Conservation (phyloP, 37 sponge, comb jelly and placozoan species). For the Halisarca cf. caerulea region DNA sequence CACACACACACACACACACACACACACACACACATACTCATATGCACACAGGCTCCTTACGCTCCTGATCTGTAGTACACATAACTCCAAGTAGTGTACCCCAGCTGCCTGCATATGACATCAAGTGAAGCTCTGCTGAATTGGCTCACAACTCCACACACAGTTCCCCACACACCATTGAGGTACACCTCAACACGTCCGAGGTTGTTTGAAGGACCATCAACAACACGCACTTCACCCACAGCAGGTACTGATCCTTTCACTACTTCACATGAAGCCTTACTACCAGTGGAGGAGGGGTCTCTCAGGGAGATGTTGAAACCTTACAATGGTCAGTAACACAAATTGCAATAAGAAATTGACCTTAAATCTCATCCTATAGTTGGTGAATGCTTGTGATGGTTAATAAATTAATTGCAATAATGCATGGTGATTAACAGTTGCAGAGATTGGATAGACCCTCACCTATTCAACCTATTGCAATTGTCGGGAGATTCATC, state of each 20-base stretch:
- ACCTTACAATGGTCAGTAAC: neutral
- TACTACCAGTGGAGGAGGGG: neutral
- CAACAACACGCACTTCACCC: neutral
- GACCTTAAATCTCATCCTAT: no score
- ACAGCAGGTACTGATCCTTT: neutral
- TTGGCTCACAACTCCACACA: neutral
- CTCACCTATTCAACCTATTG: no score
- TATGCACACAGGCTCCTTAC: neutral
- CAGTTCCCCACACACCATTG: conserved; percentile 3
- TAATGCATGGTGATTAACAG: no score
- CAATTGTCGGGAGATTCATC: no score
- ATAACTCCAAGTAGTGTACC: neutral
- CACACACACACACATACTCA: neutral
- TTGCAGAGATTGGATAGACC: no score
- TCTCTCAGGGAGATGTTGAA: neutral
- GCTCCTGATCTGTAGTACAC: neutral
- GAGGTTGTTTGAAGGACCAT: neutral
- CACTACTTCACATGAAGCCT: neutral
- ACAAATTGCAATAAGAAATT: no score
- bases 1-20: neutral
- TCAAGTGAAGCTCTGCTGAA: neutral
- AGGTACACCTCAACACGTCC: conserved; percentile 17
- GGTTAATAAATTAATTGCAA: no score
- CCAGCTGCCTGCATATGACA: neutral
- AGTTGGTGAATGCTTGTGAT: no score